Evolutionary conservation across 2,113 vertebrate genomes (phyloP).

Genomic region (Castor canadensis): DNA sequence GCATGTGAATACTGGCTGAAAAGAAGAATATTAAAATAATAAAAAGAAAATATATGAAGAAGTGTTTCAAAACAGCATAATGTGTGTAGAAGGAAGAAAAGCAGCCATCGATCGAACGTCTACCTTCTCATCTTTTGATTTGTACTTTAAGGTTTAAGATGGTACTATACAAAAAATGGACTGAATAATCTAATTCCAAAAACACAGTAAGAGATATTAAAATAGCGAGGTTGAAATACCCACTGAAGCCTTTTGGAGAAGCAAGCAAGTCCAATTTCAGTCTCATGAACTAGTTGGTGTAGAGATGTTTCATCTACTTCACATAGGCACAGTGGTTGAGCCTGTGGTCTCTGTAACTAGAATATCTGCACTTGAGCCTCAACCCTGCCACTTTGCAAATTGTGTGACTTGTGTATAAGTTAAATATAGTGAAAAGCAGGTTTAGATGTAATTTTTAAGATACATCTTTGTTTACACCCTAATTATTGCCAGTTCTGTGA

Average conservation of each 20-base stretch:
- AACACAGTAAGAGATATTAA: conserved; percentile 18
- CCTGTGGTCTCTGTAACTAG: not conserved
- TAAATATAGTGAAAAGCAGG: not conserved
- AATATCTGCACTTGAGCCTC: not conserved
- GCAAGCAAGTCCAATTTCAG: not conserved
- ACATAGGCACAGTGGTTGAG: not conserved
- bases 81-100: not conserved
- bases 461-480: not conserved
- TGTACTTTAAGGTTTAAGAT: conserved; percentile 17
- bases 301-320: not conserved
- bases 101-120: not conserved
- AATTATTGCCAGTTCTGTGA: not conserved
- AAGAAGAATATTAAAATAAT: not conserved
- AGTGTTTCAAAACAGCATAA: not conserved
- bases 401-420: not conserved
- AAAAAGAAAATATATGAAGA: not conserved
- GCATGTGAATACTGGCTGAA: not conserved
- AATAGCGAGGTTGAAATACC: conserved; percentile 1
- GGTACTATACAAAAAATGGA: not conserved
- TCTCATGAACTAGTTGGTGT: not conserved
- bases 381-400: not conserved
- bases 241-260: conserved; percentile 11
- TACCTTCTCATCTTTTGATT: not conserved
- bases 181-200: conserved; percentile 41
- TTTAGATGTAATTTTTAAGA: not conserved